These are phyloP conservation scores for Dasyprocta punctata DNA, from an alignment of 2,113 vertebrate species.

Conservation along the genomic window DNA sequence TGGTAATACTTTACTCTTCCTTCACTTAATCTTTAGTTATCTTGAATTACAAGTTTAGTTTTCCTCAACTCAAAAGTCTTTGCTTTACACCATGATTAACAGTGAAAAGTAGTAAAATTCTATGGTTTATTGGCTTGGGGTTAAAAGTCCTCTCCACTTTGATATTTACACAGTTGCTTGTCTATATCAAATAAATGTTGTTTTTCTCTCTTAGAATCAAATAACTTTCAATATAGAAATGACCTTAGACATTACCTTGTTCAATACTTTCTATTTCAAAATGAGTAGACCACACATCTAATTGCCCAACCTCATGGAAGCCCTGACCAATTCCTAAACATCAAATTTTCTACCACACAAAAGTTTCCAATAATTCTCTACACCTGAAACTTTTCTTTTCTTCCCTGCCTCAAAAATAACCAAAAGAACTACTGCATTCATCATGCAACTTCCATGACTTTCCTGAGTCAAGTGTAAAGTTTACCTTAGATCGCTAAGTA, in stretches of 20 bases:
- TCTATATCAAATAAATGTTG: conserved; percentile 3
- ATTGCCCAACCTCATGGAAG: background rate
- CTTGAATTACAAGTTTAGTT: conserved; percentile 39
- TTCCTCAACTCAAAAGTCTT: conserved; percentile 32
- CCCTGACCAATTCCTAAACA: background rate
- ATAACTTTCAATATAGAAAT: background rate
- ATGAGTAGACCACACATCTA: background rate
- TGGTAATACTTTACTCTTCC: background rate
- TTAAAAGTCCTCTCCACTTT: background rate
- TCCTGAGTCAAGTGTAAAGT: background rate
- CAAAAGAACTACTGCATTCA: background rate
- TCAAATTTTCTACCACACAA: background rate
- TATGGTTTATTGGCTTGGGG: background rate
- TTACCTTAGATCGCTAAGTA: background rate
- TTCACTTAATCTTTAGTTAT: conserved; percentile 30
- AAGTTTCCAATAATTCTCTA: background rate
- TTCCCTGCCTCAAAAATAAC: background rate
- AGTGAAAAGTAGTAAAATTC: background rate
- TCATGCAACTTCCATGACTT: background rate
- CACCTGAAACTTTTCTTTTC: background rate
- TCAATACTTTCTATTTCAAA: background rate
- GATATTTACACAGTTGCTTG: background rate
- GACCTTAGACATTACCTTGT: background rate
- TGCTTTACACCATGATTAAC: background rate
- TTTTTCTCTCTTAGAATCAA: conserved; percentile 40